A percentile compares a stretch with the other conserved stretches of the same genome.
phyloP scores from a whole-genome alignment of 2,888 invertebrate genomes.

The Oscheius sp. region DNA sequence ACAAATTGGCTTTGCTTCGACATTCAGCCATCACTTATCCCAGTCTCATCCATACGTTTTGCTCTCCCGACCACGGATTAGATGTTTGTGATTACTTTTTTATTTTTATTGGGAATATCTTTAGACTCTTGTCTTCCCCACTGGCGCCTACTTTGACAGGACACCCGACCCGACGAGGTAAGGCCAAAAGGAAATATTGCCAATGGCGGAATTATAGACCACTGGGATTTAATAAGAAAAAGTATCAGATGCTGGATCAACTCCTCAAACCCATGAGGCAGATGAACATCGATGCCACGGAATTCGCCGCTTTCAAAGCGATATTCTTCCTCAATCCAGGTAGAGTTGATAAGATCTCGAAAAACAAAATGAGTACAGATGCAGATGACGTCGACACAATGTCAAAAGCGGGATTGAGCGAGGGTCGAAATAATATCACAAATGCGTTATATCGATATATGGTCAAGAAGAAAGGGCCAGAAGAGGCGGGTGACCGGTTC shows the following conservation, averaged over 20 bases:
- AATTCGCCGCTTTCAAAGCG: conserved; percentile 71
- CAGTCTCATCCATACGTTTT: conserved; percentile 71
- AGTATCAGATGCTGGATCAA: conserved; percentile 71
- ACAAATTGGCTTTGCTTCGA: conserved; percentile 69
- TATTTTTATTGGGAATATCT: no score
- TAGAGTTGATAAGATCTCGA: conserved; percentile 29
- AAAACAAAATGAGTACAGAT: conserved; percentile 50
- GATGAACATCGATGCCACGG: conserved; percentile 67
- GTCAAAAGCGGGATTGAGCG: conserved; percentile 59
- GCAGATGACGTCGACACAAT: conserved; percentile 67
- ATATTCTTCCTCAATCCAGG: conserved; percentile 73
- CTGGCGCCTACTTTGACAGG: conserved; percentile 70
- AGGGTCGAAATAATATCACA: conserved; percentile 64
- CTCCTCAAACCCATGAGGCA: conserved; percentile 68
- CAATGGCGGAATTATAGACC: conserved; percentile 42
- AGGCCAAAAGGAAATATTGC: background rate
- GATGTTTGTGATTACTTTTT: no score
- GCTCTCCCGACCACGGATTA: conserved; percentile 66
- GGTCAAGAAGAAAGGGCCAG: conserved; percentile 62
- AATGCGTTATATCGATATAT: conserved; percentile 71
- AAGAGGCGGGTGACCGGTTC: conserved; percentile 69
- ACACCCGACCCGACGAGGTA: conserved; percentile 65
- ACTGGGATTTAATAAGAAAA: conserved; percentile 61
- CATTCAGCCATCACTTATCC: conserved; percentile 72
- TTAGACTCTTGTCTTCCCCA: conserved; percentile 71